Conservation (phyloP, 1,140 invertebrate genomes). For the Gonatopus flavifemur region DNA sequence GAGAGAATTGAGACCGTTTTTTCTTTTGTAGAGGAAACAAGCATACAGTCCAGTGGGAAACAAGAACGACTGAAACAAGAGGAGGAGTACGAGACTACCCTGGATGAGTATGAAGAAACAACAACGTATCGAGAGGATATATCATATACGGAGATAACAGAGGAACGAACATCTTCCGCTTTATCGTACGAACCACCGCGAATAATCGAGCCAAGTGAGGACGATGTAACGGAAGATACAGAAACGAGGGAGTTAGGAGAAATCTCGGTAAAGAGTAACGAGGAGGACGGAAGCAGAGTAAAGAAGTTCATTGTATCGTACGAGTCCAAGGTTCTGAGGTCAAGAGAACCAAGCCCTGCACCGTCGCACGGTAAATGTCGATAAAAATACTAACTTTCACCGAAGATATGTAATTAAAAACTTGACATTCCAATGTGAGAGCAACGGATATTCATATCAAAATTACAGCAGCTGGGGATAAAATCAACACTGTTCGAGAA, state of each 20-base stretch:
- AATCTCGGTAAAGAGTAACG: constrained; percentile 45
- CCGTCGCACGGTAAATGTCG: constrained; percentile 42
- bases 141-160: constrained; percentile 31
- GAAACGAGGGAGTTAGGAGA: constrained; percentile 45
- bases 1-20: not conserved
- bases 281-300: constrained; percentile 44
- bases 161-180: constrained; percentile 19
- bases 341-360: constrained; percentile 41
- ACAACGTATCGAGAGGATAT: constrained; percentile 28
- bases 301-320: constrained; percentile 55
- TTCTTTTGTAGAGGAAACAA: not conserved
- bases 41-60: too few species aligned
- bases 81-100: constrained; percentile 18
- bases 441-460: too few species aligned
- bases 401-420: too few species aligned
- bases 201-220: constrained; percentile 35
- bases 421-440: too few species aligned
- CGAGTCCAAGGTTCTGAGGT: constrained; percentile 46
- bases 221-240: constrained; percentile 38
- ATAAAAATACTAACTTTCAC: too few species aligned
- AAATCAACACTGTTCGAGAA: too few species aligned
- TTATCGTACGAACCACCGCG: constrained; percentile 32
- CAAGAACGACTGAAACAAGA: constrained; percentile 24
- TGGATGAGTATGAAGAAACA: constrained; percentile 18
- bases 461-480: too few species aligned